These are phyloP conservation scores for Chrysotoxum bicinctum DNA, from an alignment of 2,888 invertebrate genomes.

Conservation along the genomic window DNA sequence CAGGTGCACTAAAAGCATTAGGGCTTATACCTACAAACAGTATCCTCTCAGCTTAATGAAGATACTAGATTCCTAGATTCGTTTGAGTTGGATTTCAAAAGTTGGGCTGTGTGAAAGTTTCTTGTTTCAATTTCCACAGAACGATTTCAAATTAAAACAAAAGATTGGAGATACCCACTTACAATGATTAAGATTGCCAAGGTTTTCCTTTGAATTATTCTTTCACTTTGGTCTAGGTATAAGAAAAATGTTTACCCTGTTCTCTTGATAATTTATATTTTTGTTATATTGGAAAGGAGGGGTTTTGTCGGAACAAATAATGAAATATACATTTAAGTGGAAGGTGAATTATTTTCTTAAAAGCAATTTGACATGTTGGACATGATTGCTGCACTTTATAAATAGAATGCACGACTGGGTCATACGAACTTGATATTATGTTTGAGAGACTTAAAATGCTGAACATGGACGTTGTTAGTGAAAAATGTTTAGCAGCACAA, in stretches of 20 bases:
- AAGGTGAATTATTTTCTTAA: no score
- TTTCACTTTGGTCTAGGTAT: background rate
- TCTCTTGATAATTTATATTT: background rate
- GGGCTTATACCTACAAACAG: background rate
- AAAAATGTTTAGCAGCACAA: no score
- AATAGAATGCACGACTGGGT: no score
- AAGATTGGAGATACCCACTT: conserved; percentile 30
- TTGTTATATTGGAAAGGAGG: no score
- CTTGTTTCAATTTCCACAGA: background rate
- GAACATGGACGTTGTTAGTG: no score
- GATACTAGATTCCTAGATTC: background rate
- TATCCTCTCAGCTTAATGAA: background rate
- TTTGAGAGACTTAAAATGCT: no score
- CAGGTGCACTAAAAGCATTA: background rate
- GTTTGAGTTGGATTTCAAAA: background rate
- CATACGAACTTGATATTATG: no score
- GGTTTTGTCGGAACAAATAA: no score
- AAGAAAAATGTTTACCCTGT: background rate
- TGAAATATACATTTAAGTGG: no score
- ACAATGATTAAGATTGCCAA: conserved; percentile 46
- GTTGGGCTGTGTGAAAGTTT: background rate
- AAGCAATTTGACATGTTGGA: no score
- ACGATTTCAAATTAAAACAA: background rate
- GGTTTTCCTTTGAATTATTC: background rate
- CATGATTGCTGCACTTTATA: no score